Conservation (phyloP, 2,113 vertebrate genomes). For the Oncorhynchus gorbuscha region DNA sequence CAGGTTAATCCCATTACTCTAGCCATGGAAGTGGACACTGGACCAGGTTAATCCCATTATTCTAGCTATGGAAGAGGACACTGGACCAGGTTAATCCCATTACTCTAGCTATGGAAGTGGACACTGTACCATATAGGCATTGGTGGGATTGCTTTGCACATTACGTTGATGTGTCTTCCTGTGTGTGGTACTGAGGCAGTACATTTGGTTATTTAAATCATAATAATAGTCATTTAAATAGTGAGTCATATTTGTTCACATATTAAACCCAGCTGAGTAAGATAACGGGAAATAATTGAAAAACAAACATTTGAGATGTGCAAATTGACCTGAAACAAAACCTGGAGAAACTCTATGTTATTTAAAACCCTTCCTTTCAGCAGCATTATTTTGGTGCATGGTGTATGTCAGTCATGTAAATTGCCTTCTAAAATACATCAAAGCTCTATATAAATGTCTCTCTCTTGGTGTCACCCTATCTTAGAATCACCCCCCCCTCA, state of each 20-base stretch:
- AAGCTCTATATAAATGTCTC: constrained; percentile 76
- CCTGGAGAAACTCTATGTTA: constrained; percentile 34
- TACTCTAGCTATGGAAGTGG: no score
- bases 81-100: no score
- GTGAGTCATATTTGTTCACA: neutral
- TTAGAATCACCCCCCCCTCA: constrained; percentile 78
- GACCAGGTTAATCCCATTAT: no score
- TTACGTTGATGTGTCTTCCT: neutral
- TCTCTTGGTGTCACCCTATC: constrained; percentile 79
- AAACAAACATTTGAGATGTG: neutral
- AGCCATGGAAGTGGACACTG: no score
- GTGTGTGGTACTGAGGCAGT: neutral
- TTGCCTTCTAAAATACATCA: constrained; percentile 75
- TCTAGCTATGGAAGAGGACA: no score
- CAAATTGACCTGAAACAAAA: neutral
- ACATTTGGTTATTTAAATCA: neutral
- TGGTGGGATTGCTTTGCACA: constrained; percentile 29
- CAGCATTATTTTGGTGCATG: constrained; percentile 69
- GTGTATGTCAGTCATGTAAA: constrained; percentile 69
- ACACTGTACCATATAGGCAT: neutral
- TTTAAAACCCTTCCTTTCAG: constrained; percentile 67
- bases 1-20: no score
- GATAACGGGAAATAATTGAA: neutral
- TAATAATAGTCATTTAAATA: neutral
- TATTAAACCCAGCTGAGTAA: neutral